phyloP scores from a whole-genome alignment of 2,797 vertebrate species.

The Rhabdophis nuchalis region DNA sequence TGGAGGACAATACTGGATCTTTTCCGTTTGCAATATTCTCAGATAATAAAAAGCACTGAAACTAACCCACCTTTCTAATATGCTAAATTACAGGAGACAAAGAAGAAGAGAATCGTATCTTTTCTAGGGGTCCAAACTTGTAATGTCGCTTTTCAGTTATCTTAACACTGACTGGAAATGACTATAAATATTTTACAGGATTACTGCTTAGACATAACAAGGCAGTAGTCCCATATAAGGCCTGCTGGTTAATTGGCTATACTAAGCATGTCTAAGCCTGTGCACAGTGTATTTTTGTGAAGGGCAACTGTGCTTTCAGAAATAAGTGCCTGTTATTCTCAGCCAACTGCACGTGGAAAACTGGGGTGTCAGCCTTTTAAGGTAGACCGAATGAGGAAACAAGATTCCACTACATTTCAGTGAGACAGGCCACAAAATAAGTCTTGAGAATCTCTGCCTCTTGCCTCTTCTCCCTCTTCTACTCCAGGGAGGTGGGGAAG shows the following conservation, averaged over 20 bases:
- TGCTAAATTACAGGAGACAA: background rate
- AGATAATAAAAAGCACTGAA: background rate
- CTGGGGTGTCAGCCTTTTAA: background rate
- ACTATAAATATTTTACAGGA: background rate
- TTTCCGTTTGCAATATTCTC: background rate
- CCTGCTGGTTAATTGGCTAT: background rate
- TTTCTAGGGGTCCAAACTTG: background rate
- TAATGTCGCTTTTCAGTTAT: background rate
- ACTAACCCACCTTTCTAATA: background rate
- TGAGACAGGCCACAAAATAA: background rate
- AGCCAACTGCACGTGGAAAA: background rate
- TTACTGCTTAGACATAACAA: background rate
- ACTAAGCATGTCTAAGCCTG: background rate
- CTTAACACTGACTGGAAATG: background rate
- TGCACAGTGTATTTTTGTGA: background rate
- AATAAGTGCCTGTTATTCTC: background rate
- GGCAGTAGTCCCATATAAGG: background rate
- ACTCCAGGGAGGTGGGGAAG: background rate
- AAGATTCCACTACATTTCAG: background rate
- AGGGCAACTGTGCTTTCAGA: background rate
- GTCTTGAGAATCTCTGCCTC: background rate
- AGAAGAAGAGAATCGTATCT: background rate
- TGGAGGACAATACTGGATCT: background rate
- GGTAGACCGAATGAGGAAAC: background rate
- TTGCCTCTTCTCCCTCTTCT: background rate